Evolutionary conservation across 2,888 invertebrate genomes (phyloP).

Genomic region (Harpalus rufipes): DNA sequence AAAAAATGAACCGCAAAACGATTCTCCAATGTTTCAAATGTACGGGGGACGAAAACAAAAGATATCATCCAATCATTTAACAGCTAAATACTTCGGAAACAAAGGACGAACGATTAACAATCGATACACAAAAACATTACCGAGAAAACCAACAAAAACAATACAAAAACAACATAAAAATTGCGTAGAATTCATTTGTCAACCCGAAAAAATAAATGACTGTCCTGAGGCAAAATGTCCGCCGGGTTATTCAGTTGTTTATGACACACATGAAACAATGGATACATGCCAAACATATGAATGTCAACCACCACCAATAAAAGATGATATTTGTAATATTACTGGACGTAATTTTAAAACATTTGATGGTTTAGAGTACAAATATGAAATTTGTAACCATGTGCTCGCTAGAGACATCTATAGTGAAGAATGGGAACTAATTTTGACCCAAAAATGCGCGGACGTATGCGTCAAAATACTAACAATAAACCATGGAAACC

Average conservation of each 20-base stretch:
- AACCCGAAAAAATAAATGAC: background rate
- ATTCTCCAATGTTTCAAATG: constrained; percentile 78
- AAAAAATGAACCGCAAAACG: constrained; percentile 73
- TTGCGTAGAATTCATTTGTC: constrained; percentile 68
- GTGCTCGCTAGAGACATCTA: constrained; percentile 85
- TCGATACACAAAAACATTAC: constrained; percentile 16
- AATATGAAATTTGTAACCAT: constrained; percentile 90
- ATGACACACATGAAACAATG: constrained; percentile 25
- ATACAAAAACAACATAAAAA: constrained; percentile 64
- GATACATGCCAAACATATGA: constrained; percentile 78
- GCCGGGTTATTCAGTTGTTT: constrained; percentile 77
- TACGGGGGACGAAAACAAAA: constrained; percentile 62
- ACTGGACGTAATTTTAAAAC: constrained; percentile 88
- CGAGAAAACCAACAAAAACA: constrained; percentile 68
- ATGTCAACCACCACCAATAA: constrained; percentile 82
- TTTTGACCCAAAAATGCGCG: constrained; percentile 83
- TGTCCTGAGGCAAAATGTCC: constrained; percentile 79
- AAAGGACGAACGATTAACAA: constrained; percentile 73
- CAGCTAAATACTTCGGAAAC: constrained; percentile 68
- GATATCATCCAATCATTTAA: constrained; percentile 72
- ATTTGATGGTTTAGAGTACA: constrained; percentile 88
- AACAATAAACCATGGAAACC: constrained; percentile 81
- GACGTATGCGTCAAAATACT: constrained; percentile 82
- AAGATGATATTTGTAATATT: constrained; percentile 85
- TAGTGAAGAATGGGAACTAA: constrained; percentile 84